Evolutionary conservation across 1,140 invertebrate species (phyloP), one percentile per base, ranked within the genome.

Genomic region (Ladona fulva): DNA sequence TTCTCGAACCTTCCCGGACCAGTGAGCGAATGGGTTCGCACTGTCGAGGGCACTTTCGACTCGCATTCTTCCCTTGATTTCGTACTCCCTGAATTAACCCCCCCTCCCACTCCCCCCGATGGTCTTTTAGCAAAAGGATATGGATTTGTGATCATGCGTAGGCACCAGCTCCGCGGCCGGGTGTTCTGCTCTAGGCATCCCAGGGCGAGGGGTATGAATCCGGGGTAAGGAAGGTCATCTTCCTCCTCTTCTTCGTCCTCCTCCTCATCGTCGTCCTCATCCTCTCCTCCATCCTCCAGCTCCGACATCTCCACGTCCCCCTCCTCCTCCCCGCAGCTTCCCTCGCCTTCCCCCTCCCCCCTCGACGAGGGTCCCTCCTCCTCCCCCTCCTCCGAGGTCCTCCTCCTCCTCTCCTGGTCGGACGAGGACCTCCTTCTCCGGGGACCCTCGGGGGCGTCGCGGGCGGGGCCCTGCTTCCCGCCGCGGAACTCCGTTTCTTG

Each of bases 61-160:
- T 19, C 44, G 10, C 10, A 52, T 19, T 11, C 44, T 19, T 52
- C 44, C 44, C 10, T 11, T 11, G 19, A 11, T 52, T 19, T 52
- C 44, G 44, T 11, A 19, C 14, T 66, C 52, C n/a, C 14, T 16
- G 52, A 66, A 66, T 19, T 66, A 66, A 66, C 52, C 14, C 5
- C 3, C 52, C 3, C 3, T 5, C 16, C 12, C 52, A 3, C 5
- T 1, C 52, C 3, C 3, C 16, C 16, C 12, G 74, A 16, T 75
- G 24, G 24, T 14, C 24, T 29, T 29, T 16, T 77, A 29, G 59
- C 83, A 91, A 97, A 97, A 97, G 95, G 95, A 97, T 97, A 97
- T 97, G 96, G 95, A 92, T 97, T 98, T 74, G 95, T 97, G 86
- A 98, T 97, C 86, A 97, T 92, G 81, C 90, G 91, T 80, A 99